Evolutionary conservation across 2,888 invertebrate genomes (phyloP).

Genomic region (Pollenia amentaria): DNA sequence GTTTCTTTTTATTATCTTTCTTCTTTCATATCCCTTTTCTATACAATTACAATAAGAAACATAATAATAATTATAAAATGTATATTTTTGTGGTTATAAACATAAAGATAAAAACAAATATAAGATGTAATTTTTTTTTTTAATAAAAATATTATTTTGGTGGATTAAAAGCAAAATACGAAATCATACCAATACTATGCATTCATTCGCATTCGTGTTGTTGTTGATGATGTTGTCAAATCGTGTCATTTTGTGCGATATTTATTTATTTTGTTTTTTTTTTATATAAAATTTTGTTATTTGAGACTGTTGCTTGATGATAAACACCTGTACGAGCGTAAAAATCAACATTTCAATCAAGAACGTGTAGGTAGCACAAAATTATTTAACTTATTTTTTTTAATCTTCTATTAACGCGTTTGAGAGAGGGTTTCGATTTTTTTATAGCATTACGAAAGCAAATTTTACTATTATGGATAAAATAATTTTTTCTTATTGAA

Average conservation of each 20-base stretch:
- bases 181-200: slow-evolving; percentile 84
- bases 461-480: slow-evolving; percentile 27
- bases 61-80: slow-evolving; percentile 8
- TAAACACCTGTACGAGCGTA: slow-evolving; percentile 61
- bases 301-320: slow-evolving; percentile 62
- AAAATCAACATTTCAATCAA: slow-evolving; percentile 21
- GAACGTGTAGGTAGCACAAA: slow-evolving; percentile 22
- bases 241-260: slow-evolving; percentile 74
- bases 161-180: slow-evolving; percentile 82
- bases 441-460: slow-evolving; percentile 19
- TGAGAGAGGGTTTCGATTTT: slow-evolving; percentile 34
- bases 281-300: slow-evolving; percentile 41
- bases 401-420: slow-evolving; percentile 20
- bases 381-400: slow-evolving; percentile 28
- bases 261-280: slow-evolving; percentile 31
- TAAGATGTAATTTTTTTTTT: slow-evolving; percentile 59
- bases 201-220: slow-evolving; percentile 81
- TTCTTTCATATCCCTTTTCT: slow-evolving; percentile 27
- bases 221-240: slow-evolving; percentile 74
- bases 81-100: slow-evolving; percentile 58
- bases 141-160: slow-evolving; percentile 67
- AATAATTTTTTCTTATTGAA: slow-evolving; percentile 27
- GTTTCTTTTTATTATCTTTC: slow-evolving; percentile 39
- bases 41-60: slow-evolving; percentile 39
- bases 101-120: slow-evolving; percentile 63